Evolutionary conservation across 2,113 vertebrate genomes (phyloP).

Genomic region (Takifugu flavidus): DNA sequence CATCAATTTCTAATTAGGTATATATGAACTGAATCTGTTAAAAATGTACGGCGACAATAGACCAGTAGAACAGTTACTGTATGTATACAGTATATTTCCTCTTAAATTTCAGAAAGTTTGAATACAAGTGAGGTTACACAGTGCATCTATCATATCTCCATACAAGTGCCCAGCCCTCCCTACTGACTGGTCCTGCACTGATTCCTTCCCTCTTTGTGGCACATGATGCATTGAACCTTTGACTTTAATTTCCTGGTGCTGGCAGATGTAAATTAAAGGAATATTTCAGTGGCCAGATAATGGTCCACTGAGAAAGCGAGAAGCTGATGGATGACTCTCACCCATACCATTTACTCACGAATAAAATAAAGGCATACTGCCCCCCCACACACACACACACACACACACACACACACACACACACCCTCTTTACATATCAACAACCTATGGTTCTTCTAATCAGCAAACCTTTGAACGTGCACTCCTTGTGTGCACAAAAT

Average conservation of each 20-base stretch:
- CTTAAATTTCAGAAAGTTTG: too few species aligned
- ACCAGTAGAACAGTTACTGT: too few species aligned
- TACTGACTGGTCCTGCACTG: conserved; percentile 43
- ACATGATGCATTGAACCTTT: conserved; percentile 70
- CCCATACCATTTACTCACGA: too few species aligned
- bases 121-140: too few species aligned
- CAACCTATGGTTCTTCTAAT: too few species aligned
- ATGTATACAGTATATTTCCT: too few species aligned
- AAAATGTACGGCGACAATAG: too few species aligned
- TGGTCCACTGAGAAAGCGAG: conserved; percentile 11
- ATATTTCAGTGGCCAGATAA: conserved; percentile 51
- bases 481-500: background rate
- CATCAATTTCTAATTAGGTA: conserved; percentile 2
- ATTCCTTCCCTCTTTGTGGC: conserved; percentile 36
- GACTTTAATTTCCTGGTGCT: conserved; percentile 72
- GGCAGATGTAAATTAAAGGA: conserved; percentile 67
- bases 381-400: background rate
- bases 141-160: background rate
- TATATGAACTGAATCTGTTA: too few species aligned
- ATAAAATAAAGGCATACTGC: background rate
- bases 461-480: background rate
- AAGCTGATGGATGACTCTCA: too few species aligned
- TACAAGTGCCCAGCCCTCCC: conserved; percentile 40
- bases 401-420: background rate
- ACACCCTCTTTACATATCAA: background rate